Conservation (phyloP, 2,797 vertebrate genomes). For the Semaprochilodus insignis region DNA sequence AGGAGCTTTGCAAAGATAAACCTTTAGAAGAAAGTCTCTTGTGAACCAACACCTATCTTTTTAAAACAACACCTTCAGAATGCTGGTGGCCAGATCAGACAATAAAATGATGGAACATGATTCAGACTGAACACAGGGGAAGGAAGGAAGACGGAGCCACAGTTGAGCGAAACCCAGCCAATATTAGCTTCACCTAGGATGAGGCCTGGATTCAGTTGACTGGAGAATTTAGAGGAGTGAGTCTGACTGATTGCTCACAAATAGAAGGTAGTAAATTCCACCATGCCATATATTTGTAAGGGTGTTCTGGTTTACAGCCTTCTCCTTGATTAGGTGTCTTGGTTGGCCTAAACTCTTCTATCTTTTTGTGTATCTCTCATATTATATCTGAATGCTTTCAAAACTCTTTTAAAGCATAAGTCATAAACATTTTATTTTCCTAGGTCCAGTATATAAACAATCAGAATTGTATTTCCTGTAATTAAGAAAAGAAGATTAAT, state of each 20-base stretch:
- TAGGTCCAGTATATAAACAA: background rate
- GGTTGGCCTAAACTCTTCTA: too few relatives aligned
- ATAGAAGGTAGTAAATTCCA: background rate
- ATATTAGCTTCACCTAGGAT: background rate
- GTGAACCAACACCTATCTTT: background rate
- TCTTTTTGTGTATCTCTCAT: background rate
- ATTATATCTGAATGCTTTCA: too few relatives aligned
- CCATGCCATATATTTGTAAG: background rate
- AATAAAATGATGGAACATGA: background rate
- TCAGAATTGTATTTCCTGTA: background rate
- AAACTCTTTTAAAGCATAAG: too few relatives aligned
- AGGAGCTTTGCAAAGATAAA: background rate
- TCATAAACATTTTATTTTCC: too few relatives aligned
- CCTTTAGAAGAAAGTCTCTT: background rate
- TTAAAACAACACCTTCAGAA: background rate
- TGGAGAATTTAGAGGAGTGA: background rate
- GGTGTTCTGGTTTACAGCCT: background rate
- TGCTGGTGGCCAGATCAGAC: background rate
- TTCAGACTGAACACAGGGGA: background rate
- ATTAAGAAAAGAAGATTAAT: background rate
- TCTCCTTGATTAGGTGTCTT: too few relatives aligned
- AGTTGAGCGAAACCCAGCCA: background rate
- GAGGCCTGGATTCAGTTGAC: background rate
- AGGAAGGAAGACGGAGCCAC: too few relatives aligned
- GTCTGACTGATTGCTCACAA: background rate